Base-by-base conservation (phyloP, 2,888 invertebrate genomes). In the Drosophila atripex region DNA sequence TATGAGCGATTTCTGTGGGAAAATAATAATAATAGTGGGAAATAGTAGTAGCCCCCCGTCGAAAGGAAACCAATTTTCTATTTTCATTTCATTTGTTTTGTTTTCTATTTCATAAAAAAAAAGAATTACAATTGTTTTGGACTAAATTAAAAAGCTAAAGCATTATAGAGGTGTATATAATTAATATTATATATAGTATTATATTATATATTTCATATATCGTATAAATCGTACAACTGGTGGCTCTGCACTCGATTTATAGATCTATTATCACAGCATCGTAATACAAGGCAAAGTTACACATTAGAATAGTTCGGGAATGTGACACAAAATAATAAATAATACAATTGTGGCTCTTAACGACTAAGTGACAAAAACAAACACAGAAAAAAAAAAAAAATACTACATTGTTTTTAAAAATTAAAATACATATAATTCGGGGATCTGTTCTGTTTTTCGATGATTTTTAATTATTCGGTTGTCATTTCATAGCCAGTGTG, bases 261-360 rank as follows among this genome's bases (percentile, higher is more conserved):
- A 64, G 39, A 75, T 65, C 80, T 80, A 80, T 68, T 80, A 80
- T 80, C 80, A 80, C 80, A 80, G 80, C 64, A 70, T 69, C 65
- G 68, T 86, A 86, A 80, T 86, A 86, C 80, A 84, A 68, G 76
- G 87, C 76, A 70, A 73, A 71, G 51, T 39, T 46, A 16, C 46
- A 59, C 58, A 46, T 52, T 51, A 50, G 9, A 46, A 60, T 84
- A 70, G 32, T 41, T 11, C 45, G 38, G 38, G 45, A 61, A 61
- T 63, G 68, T 55, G 41, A 41, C 51, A 52, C 59, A 80, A 64
- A 73, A n/a, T 57, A 39, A 66, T 69, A 60, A 53, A 70, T 70
- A 69, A 69, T 69, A 69, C 61, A 49, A 25, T 54, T 50, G 14
- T 35, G 16, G 12, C n/a, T n/a, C 61, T 71, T 70, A 69, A 14